phyloP scores from a whole-genome alignment of 2,888 invertebrate species.

The Habrosyne pyritoides region DNA sequence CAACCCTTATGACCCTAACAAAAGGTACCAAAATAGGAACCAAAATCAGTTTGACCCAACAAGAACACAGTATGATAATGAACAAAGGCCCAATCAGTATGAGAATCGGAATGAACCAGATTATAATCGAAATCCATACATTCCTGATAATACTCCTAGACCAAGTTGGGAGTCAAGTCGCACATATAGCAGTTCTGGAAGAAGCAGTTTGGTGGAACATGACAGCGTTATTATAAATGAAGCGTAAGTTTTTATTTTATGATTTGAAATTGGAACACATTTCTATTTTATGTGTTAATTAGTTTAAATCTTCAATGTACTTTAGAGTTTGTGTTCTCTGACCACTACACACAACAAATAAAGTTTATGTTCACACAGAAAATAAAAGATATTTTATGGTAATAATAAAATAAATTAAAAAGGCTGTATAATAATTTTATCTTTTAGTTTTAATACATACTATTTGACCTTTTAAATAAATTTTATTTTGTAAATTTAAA shows the following conservation, averaged over 20 bases:
- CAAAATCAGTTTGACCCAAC: slow-evolving; percentile 26
- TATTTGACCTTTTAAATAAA: too few species aligned
- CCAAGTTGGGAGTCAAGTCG: slow-evolving; percentile 63
- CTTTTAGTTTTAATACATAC: too few species aligned
- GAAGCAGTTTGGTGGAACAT: slow-evolving; percentile 62
- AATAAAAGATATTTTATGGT: too few species aligned
- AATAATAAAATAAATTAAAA: too few species aligned
- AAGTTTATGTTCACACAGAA: too few species aligned
- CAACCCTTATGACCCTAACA: slow-evolving; percentile 68
- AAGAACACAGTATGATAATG: slow-evolving; percentile 16
- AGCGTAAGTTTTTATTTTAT: slow-evolving; percentile 72
- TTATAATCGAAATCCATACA: slow-evolving; percentile 49
- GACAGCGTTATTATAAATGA: slow-evolving; percentile 82
- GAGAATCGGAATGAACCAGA: slow-evolving; percentile 46
- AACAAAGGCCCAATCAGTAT: slow-evolving; percentile 45
- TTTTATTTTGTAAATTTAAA: too few species aligned
- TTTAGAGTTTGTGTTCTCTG: too few species aligned
- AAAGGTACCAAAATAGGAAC: slow-evolving; percentile 50
- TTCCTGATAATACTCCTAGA: slow-evolving; percentile 54
- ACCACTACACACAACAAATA: too few species aligned
- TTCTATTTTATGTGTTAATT: too few species aligned
- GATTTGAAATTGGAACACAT: too few species aligned
- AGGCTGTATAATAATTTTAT: too few species aligned
- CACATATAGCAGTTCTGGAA: slow-evolving; percentile 53
- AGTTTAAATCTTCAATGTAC: too few species aligned